phyloP scores from a whole-genome alignment of 1,140 invertebrate species.

The Leptopilina boulardi region DNA sequence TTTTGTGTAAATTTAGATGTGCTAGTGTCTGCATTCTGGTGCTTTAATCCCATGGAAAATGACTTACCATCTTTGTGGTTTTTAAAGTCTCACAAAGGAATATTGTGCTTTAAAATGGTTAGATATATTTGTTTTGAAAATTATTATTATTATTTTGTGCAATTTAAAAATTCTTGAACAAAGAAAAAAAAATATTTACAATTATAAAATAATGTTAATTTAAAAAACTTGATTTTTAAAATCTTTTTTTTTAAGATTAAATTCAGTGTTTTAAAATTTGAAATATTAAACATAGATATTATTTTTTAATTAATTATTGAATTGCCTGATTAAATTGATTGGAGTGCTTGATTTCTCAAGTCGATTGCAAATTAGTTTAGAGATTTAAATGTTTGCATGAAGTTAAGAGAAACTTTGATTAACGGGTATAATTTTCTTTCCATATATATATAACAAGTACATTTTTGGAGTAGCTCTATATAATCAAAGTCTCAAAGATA shows the following conservation, averaged over 20 bases:
- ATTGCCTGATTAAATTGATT: not conserved
- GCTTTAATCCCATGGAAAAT: constrained; percentile 10
- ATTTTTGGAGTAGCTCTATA: constrained; percentile 16
- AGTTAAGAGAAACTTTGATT: constrained; percentile 3
- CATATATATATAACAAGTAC: not conserved
- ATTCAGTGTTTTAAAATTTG: not conserved
- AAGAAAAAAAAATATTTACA: no score
- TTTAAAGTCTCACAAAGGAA: not conserved
- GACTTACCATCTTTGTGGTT: constrained; percentile 9
- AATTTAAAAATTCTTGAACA: no score
- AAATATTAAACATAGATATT: not conserved
- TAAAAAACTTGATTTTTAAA: no score
- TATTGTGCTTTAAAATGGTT: not conserved
- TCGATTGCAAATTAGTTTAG: not conserved
- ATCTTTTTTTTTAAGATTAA: no score
- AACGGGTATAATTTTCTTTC: not conserved
- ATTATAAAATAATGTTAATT: no score
- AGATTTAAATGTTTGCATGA: not conserved
- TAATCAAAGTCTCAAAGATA: constrained; percentile 29
- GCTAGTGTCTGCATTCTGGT: not conserved
- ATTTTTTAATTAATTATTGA: not conserved
- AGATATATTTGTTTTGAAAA: not conserved
- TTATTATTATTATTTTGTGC: not conserved
- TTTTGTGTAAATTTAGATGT: not conserved
- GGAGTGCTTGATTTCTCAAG: not conserved